phyloP scores from a whole-genome alignment of 2,888 invertebrate species.

The Thera britannica region DNA sequence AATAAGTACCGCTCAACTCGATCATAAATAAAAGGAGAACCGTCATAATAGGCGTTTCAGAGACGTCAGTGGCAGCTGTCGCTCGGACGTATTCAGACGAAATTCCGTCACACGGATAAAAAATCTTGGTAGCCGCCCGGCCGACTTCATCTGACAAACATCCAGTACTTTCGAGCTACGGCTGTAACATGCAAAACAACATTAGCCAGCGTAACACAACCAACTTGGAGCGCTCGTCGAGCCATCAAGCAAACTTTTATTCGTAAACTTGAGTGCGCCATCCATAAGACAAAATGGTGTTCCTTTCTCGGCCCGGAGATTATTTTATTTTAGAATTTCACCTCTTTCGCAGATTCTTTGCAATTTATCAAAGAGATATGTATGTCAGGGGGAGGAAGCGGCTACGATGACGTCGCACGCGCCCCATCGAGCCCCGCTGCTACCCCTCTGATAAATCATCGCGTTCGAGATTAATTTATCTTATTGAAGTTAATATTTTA shows the following conservation, averaged over 20 bases:
- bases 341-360: conserved; percentile 65
- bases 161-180: conserved; percentile 37
- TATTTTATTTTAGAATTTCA: conserved; percentile 63
- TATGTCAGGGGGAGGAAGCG: conserved; percentile 62
- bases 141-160: conserved; percentile 38
- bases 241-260: conserved; percentile 47
- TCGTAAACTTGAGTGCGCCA: conserved; percentile 45
- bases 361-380: conserved; percentile 76
- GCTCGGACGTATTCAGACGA: conserved; percentile 60
- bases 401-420: conserved; percentile 68
- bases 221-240: conserved; percentile 39
- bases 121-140: conserved; percentile 48
- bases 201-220: conserved; percentile 44
- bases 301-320: conserved; percentile 40
- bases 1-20: conserved; percentile 77
- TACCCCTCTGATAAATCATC: conserved; percentile 69
- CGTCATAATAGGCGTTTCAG: conserved; percentile 68
- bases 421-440: conserved; percentile 50
- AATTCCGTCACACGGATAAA: conserved; percentile 59
- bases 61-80: conserved; percentile 75
- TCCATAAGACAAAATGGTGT: conserved; percentile 44
- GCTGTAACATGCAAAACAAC: conserved; percentile 53
- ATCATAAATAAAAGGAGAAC: conserved; percentile 78
- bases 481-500: conserved; percentile 58
- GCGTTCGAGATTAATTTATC: conserved; percentile 69